These are phyloP conservation scores for Parotia lawesii DNA, from an alignment of 2,113 vertebrate species.

Conservation along the genomic window DNA sequence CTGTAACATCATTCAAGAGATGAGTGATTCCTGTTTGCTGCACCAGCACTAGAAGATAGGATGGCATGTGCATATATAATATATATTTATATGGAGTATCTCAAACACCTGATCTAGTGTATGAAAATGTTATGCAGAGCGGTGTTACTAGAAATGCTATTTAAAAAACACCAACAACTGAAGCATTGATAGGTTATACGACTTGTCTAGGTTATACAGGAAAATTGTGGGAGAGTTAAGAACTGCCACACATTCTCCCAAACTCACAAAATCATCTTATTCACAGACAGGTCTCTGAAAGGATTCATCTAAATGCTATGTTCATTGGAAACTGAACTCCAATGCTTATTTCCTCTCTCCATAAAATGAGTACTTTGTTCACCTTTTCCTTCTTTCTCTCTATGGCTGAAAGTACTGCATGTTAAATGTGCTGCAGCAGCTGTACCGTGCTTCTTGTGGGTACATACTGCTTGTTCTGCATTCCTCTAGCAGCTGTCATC, in stretches of 20 bases:
- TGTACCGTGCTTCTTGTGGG: rapidly evolving
- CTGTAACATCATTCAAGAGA: background rate
- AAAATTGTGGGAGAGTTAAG: background rate
- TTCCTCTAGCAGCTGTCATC: background rate
- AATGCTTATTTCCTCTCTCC: background rate
- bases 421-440: background rate
- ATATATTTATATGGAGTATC: background rate
- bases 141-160: background rate
- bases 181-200: background rate
- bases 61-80: background rate
- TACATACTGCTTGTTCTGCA: background rate
- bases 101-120: background rate
- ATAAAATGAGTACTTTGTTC: background rate
- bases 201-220: background rate
- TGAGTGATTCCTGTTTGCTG: background rate
- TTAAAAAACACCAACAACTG: background rate
- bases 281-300: background rate
- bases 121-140: background rate
- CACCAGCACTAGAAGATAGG: background rate
- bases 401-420: background rate
- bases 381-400: background rate
- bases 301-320: background rate
- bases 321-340: background rate
- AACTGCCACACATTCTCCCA: background rate
- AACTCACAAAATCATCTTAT: background rate